phyloP scores from a whole-genome alignment of 1,140 invertebrate genomes.

The Zaprionus capensis region DNA sequence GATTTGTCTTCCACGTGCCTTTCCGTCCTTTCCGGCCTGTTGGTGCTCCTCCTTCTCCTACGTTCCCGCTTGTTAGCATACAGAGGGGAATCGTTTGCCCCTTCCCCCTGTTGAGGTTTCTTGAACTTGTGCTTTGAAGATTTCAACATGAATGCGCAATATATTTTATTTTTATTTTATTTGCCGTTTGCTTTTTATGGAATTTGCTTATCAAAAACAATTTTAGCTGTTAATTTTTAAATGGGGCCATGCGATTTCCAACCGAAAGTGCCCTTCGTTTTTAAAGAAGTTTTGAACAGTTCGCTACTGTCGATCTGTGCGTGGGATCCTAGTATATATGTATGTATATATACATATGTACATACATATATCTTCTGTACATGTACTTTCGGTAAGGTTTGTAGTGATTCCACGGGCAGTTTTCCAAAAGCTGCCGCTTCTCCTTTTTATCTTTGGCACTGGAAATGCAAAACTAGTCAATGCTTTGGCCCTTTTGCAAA shows the following conservation, averaged over 20 bases:
- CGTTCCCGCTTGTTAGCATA: conserved; percentile 37
- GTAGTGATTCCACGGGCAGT: conserved; percentile 1
- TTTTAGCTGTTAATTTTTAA: conserved; percentile 11
- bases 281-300: too few relatives aligned
- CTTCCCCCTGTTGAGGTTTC: conserved; percentile 39
- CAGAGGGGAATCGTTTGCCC: conserved; percentile 14
- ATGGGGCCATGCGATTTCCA: background rate
- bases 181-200: conserved; percentile 11
- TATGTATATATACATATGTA: too few relatives aligned
- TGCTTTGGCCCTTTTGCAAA: conserved; percentile 70
- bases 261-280: background rate
- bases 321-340: too few relatives aligned
- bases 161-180: conserved; percentile 24
- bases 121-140: conserved; percentile 57
- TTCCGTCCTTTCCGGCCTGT: background rate
- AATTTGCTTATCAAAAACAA: conserved; percentile 23
- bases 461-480: conserved; percentile 55
- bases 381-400: background rate
- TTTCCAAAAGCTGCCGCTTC: conserved; percentile 7
- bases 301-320: too few relatives aligned
- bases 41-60: background rate
- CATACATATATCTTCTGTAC: background rate
- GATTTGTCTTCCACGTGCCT: conserved; percentile 50
- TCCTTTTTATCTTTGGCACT: background rate
- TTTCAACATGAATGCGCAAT: conserved; percentile 49